These are phyloP conservation scores for Drosophila melanica DNA, from an alignment of 1,140 invertebrate species.

Conservation along the genomic window DNA sequence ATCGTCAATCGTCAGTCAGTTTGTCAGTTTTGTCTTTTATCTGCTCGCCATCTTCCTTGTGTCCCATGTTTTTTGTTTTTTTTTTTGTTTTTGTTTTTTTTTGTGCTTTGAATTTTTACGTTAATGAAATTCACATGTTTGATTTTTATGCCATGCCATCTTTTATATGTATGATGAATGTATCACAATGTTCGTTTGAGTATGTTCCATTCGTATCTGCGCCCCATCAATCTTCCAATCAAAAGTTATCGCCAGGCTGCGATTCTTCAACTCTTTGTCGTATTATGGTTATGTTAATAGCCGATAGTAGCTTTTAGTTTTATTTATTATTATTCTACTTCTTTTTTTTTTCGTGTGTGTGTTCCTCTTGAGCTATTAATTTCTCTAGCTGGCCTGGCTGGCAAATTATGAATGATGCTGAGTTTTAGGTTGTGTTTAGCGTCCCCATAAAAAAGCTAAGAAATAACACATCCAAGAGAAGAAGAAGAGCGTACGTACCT, in stretches of 20 bases:
- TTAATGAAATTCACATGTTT: conserved; percentile 77
- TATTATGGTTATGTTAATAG: conserved; percentile 55
- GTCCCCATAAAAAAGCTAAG: conserved; percentile 22
- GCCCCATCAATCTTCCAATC: conserved; percentile 46
- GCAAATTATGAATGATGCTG: conserved; percentile 32
- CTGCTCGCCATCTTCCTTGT: conserved; percentile 59
- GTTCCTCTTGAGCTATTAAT: conserved; percentile 8
- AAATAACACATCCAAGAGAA: neutral
- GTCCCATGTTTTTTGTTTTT: conserved; percentile 3
- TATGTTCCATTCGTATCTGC: conserved; percentile 13
- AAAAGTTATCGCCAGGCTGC: conserved; percentile 34
- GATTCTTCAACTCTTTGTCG: neutral
- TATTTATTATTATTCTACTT: too few species aligned
- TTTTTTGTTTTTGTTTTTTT: neutral
- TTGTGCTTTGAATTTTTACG: conserved; percentile 47
- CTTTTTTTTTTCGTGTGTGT: conserved; percentile 9
- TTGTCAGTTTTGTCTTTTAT: conserved; percentile 51
- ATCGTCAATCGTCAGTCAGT: conserved; percentile 30
- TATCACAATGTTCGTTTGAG: conserved; percentile 41
- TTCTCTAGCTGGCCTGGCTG: conserved; percentile 9
- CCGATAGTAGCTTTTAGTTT: conserved; percentile 24
- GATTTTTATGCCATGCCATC: conserved; percentile 52
- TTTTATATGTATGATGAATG: conserved; percentile 63
- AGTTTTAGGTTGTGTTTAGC: conserved; percentile 19
- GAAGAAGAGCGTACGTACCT: conserved; percentile 19